Evolutionary conservation across 2,113 vertebrate genomes (phyloP).

Genomic region (Arenaria interpres): DNA sequence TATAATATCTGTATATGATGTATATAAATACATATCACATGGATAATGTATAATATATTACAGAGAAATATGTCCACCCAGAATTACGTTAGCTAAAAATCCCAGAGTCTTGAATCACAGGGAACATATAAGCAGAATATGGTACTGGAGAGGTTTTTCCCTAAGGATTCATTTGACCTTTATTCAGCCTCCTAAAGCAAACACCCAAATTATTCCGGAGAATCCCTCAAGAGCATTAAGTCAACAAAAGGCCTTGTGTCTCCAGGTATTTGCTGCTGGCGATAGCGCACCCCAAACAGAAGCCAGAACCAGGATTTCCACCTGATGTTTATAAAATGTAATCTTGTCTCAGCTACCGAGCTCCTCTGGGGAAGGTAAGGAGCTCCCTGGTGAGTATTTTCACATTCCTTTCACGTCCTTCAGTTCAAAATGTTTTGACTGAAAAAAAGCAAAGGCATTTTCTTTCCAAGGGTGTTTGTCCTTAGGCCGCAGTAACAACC

Average conservation of each 20-base stretch:
- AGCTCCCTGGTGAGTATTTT: neutral
- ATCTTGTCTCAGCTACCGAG: neutral
- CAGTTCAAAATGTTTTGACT: constrained; percentile 4
- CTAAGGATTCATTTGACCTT: constrained; percentile 25
- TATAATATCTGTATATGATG: neutral
- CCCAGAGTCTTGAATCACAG: neutral
- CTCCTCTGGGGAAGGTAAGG: neutral
- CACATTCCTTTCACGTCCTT: neutral
- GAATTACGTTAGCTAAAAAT: neutral
- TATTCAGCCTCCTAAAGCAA: neutral
- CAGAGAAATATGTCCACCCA: neutral
- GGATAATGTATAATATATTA: neutral
- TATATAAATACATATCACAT: neutral
- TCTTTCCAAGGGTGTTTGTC: neutral
- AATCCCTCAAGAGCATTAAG: neutral
- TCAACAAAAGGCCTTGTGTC: neutral
- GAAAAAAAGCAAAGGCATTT: neutral
- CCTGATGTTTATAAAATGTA: neutral
- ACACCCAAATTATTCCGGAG: neutral
- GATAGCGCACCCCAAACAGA: neutral
- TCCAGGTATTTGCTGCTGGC: constrained; percentile 46
- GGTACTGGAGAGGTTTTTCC: neutral
- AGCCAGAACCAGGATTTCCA: neutral
- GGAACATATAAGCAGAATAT: neutral
- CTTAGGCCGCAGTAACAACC: neutral